A percentile compares a stretch with the other conserved stretches of the same genome.
phyloP scores from a whole-genome alignment of 1,140 invertebrate genomes.

The Sogatella furcifera region DNA sequence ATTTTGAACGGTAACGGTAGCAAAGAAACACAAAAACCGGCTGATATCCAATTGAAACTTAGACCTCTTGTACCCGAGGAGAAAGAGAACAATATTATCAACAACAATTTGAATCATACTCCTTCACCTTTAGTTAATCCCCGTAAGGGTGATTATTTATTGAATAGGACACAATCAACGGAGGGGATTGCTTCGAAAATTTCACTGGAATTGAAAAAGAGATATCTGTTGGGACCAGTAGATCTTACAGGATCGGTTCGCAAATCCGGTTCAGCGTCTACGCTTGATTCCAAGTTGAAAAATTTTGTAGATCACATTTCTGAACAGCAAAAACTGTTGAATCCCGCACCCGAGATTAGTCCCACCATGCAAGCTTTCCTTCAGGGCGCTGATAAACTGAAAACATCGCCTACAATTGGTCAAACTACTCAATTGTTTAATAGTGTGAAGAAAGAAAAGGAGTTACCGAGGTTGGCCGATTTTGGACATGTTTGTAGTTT shows the following conservation, averaged over 20 bases:
- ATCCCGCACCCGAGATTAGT: conserved; percentile 64
- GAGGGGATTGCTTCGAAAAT: conserved; percentile 77
- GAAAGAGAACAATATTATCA: conserved; percentile 13
- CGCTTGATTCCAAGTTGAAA: conserved; percentile 70
- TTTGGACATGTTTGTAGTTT: conserved; percentile 28
- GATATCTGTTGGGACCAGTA: conserved; percentile 60
- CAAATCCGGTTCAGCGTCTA: conserved; percentile 75
- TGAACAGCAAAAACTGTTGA: conserved; percentile 76
- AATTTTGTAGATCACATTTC: conserved; percentile 75
- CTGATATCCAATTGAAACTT: conserved; percentile 18
- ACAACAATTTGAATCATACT: conserved; percentile 12
- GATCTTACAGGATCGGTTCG: conserved; percentile 49
- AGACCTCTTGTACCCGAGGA: conserved; percentile 15
- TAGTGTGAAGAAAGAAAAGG: conserved; percentile 21
- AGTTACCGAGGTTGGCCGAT: conserved; percentile 18
- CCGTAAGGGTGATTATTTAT: conserved; percentile 53
- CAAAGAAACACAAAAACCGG: conserved; percentile 1
- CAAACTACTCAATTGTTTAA: conserved; percentile 3
- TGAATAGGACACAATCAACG: conserved; percentile 71
- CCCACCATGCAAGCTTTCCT: conserved; percentile 63
- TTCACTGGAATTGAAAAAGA: conserved; percentile 72
- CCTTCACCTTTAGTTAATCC: conserved; percentile 38
- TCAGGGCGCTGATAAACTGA: conserved; percentile 39
- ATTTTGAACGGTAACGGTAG: conserved; percentile 17
- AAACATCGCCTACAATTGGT: conserved; percentile 23